Base-by-base conservation (phyloP, 2,888 invertebrate genomes). In the Leptopilina myrica region DNA sequence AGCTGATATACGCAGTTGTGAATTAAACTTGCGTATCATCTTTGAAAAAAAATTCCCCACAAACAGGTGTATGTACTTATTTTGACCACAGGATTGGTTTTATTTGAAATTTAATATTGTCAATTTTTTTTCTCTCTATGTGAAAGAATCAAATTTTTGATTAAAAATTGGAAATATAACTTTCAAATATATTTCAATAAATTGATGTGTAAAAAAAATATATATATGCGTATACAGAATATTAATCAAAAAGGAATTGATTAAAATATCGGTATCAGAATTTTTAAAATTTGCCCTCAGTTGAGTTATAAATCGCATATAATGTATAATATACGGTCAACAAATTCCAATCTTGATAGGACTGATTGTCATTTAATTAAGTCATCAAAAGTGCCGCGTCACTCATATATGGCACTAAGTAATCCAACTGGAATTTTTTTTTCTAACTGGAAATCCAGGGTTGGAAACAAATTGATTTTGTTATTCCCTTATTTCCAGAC, bases 311-410 rank as follows among this genome's bases (percentile, higher is more conserved):
- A 49, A 49, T 49, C 49, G 49, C 11, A 49, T 33, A 33, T 49
- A 49, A 49, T 49, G 12, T 43, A 43, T 43, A 43, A 8, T 49
- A 49, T 49, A 77, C 77, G 79, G 83, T 87, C 87, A 88, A 88
- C 84, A 86, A 86, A 85, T 87, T 88, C 84, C 85, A 82, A 67
- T 79, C 85, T 85, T 82, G 83, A 87, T 81, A 78, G 76, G 81
- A 82, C n/a, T 79, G 84, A 87, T 86, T 86, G 81, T 86, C 81
- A 80, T 83, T 83, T 83, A 80, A 85, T 84, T 84, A 78, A 78
- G 79, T 78, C 83, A 65, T 79, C 82, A 79, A 79, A 43, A 65
- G 79, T 76, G 76, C 75, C 33, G 49, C 75, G 49, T 49, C 78
- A 64, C 62, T 20, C 20, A 62, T 56, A 62, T 33, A 33, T 56